Conservation (phyloP, 2,113 vertebrate genomes). For the Mus musculus region DNA sequence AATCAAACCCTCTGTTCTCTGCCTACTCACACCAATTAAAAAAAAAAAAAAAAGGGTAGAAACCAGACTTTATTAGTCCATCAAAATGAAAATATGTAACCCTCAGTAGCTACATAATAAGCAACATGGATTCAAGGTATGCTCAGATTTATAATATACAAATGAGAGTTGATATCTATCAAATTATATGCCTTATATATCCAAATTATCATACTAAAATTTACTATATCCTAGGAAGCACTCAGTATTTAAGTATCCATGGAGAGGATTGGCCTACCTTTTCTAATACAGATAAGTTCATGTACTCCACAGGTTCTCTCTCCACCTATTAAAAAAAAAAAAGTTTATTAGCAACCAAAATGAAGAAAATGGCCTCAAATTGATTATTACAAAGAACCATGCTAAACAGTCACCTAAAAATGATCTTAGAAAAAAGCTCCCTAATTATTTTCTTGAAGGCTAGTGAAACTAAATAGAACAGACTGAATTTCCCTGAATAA, state of each 20-base stretch:
- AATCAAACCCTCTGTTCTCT: conserved; percentile 65
- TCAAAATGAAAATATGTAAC: conserved; percentile 32
- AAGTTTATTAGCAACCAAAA: conserved; percentile 74
- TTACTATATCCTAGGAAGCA: background rate
- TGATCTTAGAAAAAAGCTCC: conserved; percentile 27
- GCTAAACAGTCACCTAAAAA: background rate
- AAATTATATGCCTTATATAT: conserved; percentile 16
- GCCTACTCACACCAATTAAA: conserved; percentile 53
- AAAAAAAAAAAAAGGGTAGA: background rate
- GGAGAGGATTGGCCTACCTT: conserved; percentile 89
- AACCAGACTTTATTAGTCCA: conserved; percentile 43
- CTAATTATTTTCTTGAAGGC: conserved; percentile 38
- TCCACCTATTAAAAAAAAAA: conserved; percentile 92
- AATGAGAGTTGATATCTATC: conserved; percentile 25
- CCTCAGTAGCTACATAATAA: background rate
- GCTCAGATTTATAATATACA: background rate
- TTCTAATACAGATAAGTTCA: conserved; percentile 98
- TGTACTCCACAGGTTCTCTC: conserved; percentile 98
- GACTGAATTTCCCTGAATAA: background rate
- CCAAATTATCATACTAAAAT: conserved; percentile 55
- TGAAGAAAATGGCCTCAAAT: conserved; percentile 18
- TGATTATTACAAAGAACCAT: conserved; percentile 45
- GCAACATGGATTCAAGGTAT: conserved; percentile 11
- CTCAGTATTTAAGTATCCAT: conserved; percentile 2
- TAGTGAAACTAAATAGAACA: background rate